Evolutionary conservation across 2,888 invertebrate genomes (phyloP), one percentile per base, ranked within the genome.

Genomic region (Conomelus anceps): DNA sequence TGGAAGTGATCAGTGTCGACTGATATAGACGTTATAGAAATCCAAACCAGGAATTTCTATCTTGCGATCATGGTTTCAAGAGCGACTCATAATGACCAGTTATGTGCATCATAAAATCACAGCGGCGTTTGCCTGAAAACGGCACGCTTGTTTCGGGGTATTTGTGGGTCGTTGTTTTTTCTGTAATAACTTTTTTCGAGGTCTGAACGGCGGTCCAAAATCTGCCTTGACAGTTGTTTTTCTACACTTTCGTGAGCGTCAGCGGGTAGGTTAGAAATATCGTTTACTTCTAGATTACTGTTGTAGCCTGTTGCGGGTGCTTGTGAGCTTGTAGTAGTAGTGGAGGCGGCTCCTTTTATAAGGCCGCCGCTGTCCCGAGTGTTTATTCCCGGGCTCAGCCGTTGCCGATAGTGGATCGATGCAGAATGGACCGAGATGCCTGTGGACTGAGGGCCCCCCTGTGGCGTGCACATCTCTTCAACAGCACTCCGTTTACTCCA

Each of bases 401-500:
- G n/a, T n/a, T n/a, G n/a, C n/a, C n/a, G n/a, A n/a, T n/a, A n/a
- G n/a, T n/a, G n/a, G n/a, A n/a, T n/a, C n/a, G n/a, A n/a, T n/a
- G n/a, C n/a, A n/a, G n/a, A n/a, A n/a, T n/a, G 34, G 63, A n/a
- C 63, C 20, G 63, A n/a, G 63, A 63, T n/a, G 63, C 63, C 63
- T 63, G 34, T 17, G 17, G 34, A 13, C 34, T 7, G 17, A 9
- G 7, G 63, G n/a, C n/a, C 63, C 63, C 63, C 63, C 63, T 63
- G 63, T n/a, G 3, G 63, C 3, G 63, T n/a, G 63, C 63, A 63
- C 63, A 63, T 63, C 63, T 63, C 63, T 63, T 63, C 63, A 63
- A 63, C 63, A 63, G 86, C 23, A 86, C 29, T 86, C 86, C 23
- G 86, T 86, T 86, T 86, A 86, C 86, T 29, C 29, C 29, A 26